phyloP scores from a whole-genome alignment of 2,797 vertebrate genomes.

The Chrysocyon brachyurus region DNA sequence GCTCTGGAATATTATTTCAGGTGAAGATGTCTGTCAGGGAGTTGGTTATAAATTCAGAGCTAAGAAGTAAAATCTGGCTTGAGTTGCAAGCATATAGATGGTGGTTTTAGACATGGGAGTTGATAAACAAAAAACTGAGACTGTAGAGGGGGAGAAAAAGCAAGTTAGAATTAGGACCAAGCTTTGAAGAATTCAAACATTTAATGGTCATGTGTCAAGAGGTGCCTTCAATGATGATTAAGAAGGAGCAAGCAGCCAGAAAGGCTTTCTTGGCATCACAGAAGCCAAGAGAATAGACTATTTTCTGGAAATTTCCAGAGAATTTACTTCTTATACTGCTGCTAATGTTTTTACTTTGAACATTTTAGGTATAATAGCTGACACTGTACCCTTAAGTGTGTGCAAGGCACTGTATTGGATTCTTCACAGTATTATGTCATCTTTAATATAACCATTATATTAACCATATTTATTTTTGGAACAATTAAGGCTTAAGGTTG shows the following conservation, averaged over 20 bases:
- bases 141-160: neutral
- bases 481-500: neutral
- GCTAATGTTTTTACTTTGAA: neutral
- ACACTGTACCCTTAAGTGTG: neutral
- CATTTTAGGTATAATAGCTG: neutral
- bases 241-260: neutral
- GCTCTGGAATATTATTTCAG: neutral
- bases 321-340: neutral
- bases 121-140: neutral
- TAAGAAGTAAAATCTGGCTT: neutral
- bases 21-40: neutral
- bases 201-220: neutral
- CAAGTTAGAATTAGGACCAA: neutral
- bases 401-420: neutral
- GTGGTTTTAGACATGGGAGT: neutral
- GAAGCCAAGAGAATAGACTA: neutral
- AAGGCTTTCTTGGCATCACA: neutral
- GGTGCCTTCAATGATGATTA: neutral
- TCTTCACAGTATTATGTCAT: neutral
- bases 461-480: neutral
- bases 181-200: neutral
- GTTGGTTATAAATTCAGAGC: neutral
- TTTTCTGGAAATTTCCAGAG: neutral
- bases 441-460: neutral
- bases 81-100: neutral